Evolutionary conservation across 53 echinoderm and acorn worm genomes (phyloP).

Genomic region (Echinometra lucunter): DNA sequence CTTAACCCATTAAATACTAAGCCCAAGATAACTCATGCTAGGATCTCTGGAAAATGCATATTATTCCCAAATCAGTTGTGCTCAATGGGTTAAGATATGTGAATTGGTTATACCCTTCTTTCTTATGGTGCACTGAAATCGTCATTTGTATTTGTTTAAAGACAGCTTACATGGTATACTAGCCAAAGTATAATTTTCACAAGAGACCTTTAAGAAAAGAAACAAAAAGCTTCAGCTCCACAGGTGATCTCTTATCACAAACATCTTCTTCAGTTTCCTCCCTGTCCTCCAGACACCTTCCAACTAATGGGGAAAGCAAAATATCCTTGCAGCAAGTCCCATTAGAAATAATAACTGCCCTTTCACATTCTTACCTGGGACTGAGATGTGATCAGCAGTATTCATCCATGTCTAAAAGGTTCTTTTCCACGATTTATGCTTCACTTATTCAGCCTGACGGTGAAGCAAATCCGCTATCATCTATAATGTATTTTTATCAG

Average conservation of each 20-base stretch:
- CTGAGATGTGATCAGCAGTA: neutral
- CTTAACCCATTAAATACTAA: no score
- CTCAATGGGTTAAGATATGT: no score
- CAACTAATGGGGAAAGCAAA: neutral
- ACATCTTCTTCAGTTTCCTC: neutral
- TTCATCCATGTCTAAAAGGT: neutral
- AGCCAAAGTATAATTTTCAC: no score
- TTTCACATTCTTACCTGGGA: neutral
- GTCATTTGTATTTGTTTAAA: no score
- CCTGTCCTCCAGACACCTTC: neutral
- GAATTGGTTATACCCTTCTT: no score
- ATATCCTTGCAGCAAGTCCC: slow-evolving; percentile 21
- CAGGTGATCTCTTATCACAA: neutral
- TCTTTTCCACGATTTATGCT: neutral
- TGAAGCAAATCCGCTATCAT: neutral
- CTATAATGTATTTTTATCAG: neutral
- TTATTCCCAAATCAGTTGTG: no score
- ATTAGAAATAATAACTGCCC: slow-evolving; percentile 11
- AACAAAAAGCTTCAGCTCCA: neutral
- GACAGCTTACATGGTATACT: no score
- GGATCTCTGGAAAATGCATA: no score
- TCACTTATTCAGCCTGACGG: neutral
- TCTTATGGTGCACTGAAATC: no score
- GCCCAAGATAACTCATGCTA: no score
- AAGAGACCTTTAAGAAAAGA: no score